phyloP scores from a whole-genome alignment of 2,113 vertebrate genomes.

The Scomber japonicus region DNA sequence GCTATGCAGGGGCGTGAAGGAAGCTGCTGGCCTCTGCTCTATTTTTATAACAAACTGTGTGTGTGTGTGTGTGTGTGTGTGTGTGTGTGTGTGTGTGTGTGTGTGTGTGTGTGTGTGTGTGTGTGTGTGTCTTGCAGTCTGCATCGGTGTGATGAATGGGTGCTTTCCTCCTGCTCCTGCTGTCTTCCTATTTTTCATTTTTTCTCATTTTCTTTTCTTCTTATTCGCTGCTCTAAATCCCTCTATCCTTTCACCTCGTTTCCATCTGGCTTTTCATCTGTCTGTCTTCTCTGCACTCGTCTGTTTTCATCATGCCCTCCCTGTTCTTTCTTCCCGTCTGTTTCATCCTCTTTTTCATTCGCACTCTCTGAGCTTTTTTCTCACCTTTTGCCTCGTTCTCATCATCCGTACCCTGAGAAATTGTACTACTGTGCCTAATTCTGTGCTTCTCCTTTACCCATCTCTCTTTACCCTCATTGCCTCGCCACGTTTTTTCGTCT shows the following conservation, averaged over 20 bases:
- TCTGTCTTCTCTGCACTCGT: background rate
- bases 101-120: constrained; percentile 3
- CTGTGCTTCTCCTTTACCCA: background rate
- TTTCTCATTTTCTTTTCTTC: constrained; percentile 20
- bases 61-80: constrained; percentile 2
- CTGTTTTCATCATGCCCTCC: background rate
- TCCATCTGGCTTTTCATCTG: constrained; percentile 26
- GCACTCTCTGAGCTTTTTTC: background rate
- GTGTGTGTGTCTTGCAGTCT: constrained; percentile 5
- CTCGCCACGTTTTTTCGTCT: background rate
- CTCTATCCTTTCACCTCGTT: background rate
- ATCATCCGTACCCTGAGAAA: background rate
- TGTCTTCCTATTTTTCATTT: constrained; percentile 18
- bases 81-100: constrained; percentile 2
- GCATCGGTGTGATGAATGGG: constrained; percentile 52
- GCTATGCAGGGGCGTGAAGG: constrained; percentile 25
- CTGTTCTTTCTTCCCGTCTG: background rate
- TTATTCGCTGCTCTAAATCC: background rate
- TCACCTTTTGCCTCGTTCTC: background rate
- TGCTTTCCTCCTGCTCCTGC: constrained; percentile 14
- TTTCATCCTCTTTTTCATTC: background rate
- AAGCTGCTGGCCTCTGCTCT: constrained; percentile 48
- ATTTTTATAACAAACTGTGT: constrained; percentile 39
- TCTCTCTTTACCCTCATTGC: background rate
- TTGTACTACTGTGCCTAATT: background rate